These are phyloP conservation scores for Agrochola circellaris DNA, from an alignment of 2,888 invertebrate genomes.

Conservation along the genomic window DNA sequence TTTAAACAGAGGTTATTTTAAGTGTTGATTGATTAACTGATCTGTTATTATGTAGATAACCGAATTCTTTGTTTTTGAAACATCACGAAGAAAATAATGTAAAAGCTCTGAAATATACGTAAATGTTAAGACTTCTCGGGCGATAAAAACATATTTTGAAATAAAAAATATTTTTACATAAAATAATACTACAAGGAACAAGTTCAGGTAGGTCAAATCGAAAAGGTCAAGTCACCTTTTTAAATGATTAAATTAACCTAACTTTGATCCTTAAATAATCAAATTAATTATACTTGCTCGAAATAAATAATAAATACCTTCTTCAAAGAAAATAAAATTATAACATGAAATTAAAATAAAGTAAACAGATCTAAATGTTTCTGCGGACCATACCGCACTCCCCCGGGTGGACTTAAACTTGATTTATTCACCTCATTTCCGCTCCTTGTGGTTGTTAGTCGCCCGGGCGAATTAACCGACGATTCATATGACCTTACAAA, in stretches of 20 bases:
- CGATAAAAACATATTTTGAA: neutral
- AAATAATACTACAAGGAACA: neutral
- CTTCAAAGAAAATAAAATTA: slow-evolving; percentile 6
- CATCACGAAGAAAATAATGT: neutral
- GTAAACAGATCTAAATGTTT: slow-evolving; percentile 49
- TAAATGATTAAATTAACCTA: neutral
- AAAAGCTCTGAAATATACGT: neutral
- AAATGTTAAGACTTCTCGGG: neutral
- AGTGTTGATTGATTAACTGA: neutral
- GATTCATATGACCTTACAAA: slow-evolving; percentile 63
- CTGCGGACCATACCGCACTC: slow-evolving; percentile 76
- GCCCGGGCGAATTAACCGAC: slow-evolving; percentile 70
- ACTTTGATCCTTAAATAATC: too few relatives aligned
- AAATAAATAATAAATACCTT: neutral
- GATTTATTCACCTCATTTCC: slow-evolving; percentile 88
- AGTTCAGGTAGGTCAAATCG: neutral
- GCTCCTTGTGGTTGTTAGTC: slow-evolving; percentile 64
- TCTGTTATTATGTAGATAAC: neutral
- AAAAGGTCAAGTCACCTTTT: neutral
- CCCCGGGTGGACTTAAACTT: slow-evolving; percentile 82
- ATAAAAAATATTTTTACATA: too few relatives aligned
- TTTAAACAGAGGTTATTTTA: neutral
- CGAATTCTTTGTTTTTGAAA: too few relatives aligned
- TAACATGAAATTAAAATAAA: slow-evolving; percentile 21
- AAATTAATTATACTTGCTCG: neutral